Evolutionary conservation across 2,113 vertebrate species (phyloP).

Genomic region (Jaculus jaculus): DNA sequence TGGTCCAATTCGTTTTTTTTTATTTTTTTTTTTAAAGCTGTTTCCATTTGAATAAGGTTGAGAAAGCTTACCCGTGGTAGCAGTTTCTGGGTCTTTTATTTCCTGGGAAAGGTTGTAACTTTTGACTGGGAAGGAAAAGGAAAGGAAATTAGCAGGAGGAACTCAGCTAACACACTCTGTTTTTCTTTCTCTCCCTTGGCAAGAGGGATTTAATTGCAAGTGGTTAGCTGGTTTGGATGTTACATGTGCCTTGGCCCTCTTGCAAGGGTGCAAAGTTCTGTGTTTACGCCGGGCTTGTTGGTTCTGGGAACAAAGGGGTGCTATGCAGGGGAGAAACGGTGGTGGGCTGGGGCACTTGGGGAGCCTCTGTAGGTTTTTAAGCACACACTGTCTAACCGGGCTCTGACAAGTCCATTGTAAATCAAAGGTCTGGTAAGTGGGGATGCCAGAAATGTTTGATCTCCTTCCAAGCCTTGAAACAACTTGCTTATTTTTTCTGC

Average conservation of each 20-base stretch:
- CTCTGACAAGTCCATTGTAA: slow-evolving; percentile 93
- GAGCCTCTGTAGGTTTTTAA: slow-evolving; percentile 91
- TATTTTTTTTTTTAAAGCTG: slow-evolving; percentile 71
- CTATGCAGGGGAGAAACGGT: slow-evolving; percentile 69
- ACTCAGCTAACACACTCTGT: slow-evolving; percentile 45
- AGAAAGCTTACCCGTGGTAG: slow-evolving; percentile 60
- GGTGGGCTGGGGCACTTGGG: slow-evolving; percentile 82
- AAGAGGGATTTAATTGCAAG: slow-evolving; percentile 67
- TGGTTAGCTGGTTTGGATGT: slow-evolving; percentile 5
- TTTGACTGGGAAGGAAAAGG: slow-evolving; percentile 76
- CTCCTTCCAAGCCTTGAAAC: slow-evolving; percentile 94
- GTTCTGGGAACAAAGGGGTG: slow-evolving; percentile 84
- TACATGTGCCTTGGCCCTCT: slow-evolving; percentile 56
- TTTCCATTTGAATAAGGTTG: slow-evolving; percentile 71
- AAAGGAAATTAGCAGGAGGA: slow-evolving; percentile 69
- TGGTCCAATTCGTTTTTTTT: slow-evolving; percentile 76
- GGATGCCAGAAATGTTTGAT: slow-evolving; percentile 94
- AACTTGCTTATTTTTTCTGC: slow-evolving; percentile 95
- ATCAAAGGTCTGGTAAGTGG: slow-evolving; percentile 92
- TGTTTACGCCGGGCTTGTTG: slow-evolving; percentile 59
- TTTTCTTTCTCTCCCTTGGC: background rate
- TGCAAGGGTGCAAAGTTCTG: slow-evolving; percentile 74
- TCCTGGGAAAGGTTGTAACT: slow-evolving; percentile 69
- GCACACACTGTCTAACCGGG: slow-evolving; percentile 92
- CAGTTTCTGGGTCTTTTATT: slow-evolving; percentile 44